Percentiles rank a stretch among this genome's conserved stretches.
These are phyloP conservation scores for Aldrovandia affinis DNA, from an alignment of 2,797 vertebrate genomes.

Conservation along the genomic window DNA sequence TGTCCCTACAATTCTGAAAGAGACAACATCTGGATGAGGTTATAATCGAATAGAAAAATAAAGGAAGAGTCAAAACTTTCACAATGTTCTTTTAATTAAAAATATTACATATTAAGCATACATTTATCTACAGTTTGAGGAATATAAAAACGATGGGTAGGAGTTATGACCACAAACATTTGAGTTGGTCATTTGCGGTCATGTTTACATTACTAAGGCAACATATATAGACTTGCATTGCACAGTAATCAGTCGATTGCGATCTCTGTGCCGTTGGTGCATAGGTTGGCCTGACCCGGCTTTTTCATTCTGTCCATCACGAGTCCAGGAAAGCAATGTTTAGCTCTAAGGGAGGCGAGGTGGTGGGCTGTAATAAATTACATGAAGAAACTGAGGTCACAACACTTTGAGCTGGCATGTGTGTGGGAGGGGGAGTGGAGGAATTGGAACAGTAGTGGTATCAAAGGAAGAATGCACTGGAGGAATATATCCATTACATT, in stretches of 20 bases:
- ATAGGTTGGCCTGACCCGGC: conserved; percentile 19
- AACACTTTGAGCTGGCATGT: background rate
- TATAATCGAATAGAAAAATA: too few species aligned
- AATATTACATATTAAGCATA: background rate
- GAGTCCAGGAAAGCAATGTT: background rate
- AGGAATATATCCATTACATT: too few species aligned
- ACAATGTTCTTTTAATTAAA: background rate
- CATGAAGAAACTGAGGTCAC: background rate
- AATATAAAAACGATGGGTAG: background rate
- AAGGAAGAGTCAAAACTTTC: too few species aligned
- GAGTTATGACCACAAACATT: background rate
- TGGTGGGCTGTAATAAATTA: background rate
- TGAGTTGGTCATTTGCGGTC: too few species aligned
- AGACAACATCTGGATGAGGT: too few species aligned
- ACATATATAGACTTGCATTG: background rate
- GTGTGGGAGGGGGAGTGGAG: too few species aligned
- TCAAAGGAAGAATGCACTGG: too few species aligned
- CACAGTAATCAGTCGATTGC: background rate
- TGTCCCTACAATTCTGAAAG: too few species aligned
- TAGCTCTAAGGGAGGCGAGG: background rate
- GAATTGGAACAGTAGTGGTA: too few species aligned
- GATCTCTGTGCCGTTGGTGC: background rate
- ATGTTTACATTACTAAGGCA: background rate
- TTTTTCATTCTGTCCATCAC: background rate
- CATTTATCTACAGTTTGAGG: background rate